Conservation (phyloP, 2,888 invertebrate genomes). For the Drosophila fulvimacula region DNA sequence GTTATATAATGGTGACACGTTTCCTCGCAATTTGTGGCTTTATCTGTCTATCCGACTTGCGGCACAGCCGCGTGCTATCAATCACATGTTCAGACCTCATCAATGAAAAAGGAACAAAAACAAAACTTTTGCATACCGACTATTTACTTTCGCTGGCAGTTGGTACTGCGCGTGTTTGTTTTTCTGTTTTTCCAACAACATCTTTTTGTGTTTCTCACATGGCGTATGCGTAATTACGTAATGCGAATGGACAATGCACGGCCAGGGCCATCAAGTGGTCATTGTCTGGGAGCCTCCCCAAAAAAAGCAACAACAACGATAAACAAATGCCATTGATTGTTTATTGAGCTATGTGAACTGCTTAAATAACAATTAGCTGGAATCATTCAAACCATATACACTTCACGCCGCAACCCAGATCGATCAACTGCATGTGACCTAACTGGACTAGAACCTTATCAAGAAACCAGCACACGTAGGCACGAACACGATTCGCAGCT, state of each 20-base stretch:
- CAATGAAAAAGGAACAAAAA: constrained; percentile 20
- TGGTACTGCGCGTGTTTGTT: constrained; percentile 15
- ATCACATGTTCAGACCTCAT: constrained; percentile 42
- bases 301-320: constrained; percentile 10
- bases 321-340: constrained; percentile 63
- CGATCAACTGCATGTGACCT: constrained; percentile 69
- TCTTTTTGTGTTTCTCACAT: constrained; percentile 38
- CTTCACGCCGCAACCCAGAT: constrained; percentile 28
- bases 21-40: constrained; percentile 4
- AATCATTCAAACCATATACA: constrained; percentile 36
- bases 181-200: not conserved
- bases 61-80: constrained; percentile 39
- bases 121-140: constrained; percentile 32
- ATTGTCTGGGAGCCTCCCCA: constrained; percentile 26
- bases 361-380: constrained; percentile 71
- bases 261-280: constrained; percentile 59
- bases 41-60: constrained; percentile 22
- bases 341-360: constrained; percentile 50
- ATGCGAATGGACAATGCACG: constrained; percentile 31
- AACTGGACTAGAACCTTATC: constrained; percentile 48
- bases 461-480: constrained; percentile 51
- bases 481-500: constrained; percentile 47
- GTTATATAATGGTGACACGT: constrained; percentile 29
- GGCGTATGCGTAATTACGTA: constrained; percentile 69
- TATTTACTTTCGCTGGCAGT: constrained; percentile 48